Percentiles rank a stretch among this genome's conserved stretches.
These are phyloP conservation scores for Neomonachus schauinslandi DNA, from an alignment of 2,113 vertebrate species.

Conservation along the genomic window DNA sequence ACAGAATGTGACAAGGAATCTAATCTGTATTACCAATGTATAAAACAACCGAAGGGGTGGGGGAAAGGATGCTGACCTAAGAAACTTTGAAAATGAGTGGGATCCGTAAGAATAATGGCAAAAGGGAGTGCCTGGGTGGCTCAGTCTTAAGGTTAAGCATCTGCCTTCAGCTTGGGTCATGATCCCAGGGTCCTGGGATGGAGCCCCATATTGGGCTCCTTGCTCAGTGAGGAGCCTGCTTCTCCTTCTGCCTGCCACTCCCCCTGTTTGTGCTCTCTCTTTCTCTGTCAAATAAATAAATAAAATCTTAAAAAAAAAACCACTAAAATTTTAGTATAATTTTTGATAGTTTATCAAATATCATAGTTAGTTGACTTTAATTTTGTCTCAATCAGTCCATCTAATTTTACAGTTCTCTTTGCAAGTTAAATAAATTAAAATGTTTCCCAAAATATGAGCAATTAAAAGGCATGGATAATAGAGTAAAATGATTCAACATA, in stretches of 20 bases:
- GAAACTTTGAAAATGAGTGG: not conserved
- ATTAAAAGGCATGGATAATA: not conserved
- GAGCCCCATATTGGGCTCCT: not conserved
- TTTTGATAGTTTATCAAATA: not conserved
- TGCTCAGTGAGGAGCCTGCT: not conserved
- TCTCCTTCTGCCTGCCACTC: not conserved
- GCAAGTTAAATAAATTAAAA: not conserved
- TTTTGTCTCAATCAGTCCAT: not conserved
- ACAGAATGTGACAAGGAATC: not conserved
- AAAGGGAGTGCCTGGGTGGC: not conserved
- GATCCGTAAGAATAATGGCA: not conserved
- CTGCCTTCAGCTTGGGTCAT: too few species aligned
- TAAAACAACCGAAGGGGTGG: not conserved
- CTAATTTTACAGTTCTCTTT: not conserved
- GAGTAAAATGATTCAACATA: not conserved
- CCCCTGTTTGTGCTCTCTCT: not conserved
- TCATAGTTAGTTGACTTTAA: not conserved
- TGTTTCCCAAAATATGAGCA: not conserved
- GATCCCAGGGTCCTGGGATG: too few species aligned
- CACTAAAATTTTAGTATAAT: not conserved
- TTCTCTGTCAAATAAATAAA: not conserved
- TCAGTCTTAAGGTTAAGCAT: too few species aligned
- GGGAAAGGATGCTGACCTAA: not conserved
- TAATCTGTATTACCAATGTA: not conserved
- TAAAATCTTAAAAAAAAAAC: not conserved